A percentile compares a stretch with the other conserved stretches of the same genome.
phyloP scores from a whole-genome alignment of 2,113 vertebrate species.

The Lonchura striata region DNA sequence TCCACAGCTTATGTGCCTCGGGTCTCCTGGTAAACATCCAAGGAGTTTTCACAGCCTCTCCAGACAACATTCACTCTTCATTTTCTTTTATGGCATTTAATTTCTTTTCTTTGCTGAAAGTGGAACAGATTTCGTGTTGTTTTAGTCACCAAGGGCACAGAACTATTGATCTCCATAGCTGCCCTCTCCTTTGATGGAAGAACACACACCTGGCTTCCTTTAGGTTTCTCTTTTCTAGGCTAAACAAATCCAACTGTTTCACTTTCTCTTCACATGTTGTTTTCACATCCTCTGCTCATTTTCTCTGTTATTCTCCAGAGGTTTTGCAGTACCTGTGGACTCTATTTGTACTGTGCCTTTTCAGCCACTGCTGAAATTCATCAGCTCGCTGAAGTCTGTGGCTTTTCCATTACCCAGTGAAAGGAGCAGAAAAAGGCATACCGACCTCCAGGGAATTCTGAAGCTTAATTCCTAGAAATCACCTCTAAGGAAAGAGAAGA shows the following conservation, averaged over 20 bases:
- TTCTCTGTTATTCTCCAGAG: background rate
- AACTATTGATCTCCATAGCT: slow-evolving; percentile 4
- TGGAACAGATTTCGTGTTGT: background rate
- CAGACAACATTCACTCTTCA: background rate
- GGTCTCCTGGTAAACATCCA: slow-evolving; percentile 28
- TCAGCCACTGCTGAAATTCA: background rate
- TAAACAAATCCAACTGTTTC: background rate
- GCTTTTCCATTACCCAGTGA: background rate
- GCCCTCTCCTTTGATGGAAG: background rate
- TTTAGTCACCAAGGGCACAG: slow-evolving; percentile 20
- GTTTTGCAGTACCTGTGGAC: background rate
- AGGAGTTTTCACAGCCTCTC: slow-evolving; percentile 12
- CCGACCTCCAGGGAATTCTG: background rate
- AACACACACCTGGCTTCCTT: background rate
- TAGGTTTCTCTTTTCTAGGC: background rate
- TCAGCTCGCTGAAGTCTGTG: background rate
- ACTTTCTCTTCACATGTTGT: background rate
- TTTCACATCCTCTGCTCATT: slow-evolving; percentile 20
- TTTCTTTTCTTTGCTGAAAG: slow-evolving; percentile 31
- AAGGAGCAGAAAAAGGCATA: background rate
- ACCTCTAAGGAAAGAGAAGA: background rate
- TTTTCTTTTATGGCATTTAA: slow-evolving; percentile 28
- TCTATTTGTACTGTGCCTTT: background rate
- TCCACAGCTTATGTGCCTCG: background rate
- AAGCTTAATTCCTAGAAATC: background rate